Base-by-base conservation (phyloP, 2,888 invertebrate species). In the Schizaphis graminum region DNA sequence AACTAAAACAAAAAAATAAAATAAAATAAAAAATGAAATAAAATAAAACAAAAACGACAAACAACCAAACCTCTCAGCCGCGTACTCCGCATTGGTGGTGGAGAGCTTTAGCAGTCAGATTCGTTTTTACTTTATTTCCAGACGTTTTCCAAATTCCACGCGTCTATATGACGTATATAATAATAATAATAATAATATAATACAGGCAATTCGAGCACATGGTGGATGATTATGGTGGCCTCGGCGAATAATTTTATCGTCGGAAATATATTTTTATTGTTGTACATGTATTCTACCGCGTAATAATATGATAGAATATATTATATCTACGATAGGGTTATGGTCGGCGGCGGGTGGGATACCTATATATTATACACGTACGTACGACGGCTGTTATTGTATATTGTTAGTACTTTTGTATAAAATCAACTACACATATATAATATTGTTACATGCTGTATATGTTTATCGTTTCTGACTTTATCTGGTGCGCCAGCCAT, bases 91-190 rank as follows among this genome's bases (percentile, higher is more conserved):
- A 11, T 35, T 35, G 26, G 21, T 3, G 47, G 44, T 0, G 47
- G n/a, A 86, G n/a, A 92, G 92, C 49, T 88, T 77, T 61, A n/a
- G 41, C 87, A 77, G 67, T 92, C 67, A 24, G 92, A 88, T 88
- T 92, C 92, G 88, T 77, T 92, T 92, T 67, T 67, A 77, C 67
- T 88, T 77, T 88, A 92, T 92, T 88, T 92, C 92, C 67, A 88
- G 88, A 88, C 88, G 61, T 92, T 92, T 92, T 77, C 41, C 21
- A 47, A 92, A 92, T 86, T 87, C 47, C 49, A 21, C 41, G 3
- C 84, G 67, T 67, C 67, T 67, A 67, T 67, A 67, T 67, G 49
- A 49, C 49, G 16, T 85, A 5, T 86, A 86, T 85, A 85, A 13
- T 85, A 61, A 61, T 61, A 67, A 61, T 41, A 61, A 77, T 77